These are phyloP conservation scores for Frankliniella intonsa DNA, from an alignment of 2,888 invertebrate genomes.

Conservation along the genomic window DNA sequence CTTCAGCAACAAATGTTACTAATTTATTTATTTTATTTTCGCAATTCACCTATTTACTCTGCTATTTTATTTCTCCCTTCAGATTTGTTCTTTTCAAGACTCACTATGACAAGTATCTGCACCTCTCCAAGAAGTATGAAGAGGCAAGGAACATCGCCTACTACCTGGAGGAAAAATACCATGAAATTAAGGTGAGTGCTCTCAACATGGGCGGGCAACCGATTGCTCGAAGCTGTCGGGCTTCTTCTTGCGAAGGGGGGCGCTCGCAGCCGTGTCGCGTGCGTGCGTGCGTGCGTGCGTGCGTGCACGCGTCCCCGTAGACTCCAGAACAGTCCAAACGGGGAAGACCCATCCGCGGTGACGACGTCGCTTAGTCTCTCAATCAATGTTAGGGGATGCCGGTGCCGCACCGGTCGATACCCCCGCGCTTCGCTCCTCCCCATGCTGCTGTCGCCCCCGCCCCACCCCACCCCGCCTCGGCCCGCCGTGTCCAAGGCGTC, in stretches of 20 bases:
- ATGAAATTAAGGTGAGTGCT: constrained; percentile 57
- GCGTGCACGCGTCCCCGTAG: not conserved
- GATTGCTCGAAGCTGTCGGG: too few relatives aligned
- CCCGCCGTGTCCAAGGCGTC: too few relatives aligned
- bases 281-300: not conserved
- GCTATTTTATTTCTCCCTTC: constrained; percentile 39
- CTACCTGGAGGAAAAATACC: constrained; percentile 60
- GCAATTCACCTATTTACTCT: constrained; percentile 33
- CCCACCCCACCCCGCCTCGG: too few relatives aligned
- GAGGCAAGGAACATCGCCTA: constrained; percentile 58
- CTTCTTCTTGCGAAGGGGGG: too few relatives aligned
- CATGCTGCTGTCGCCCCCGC: too few relatives aligned
- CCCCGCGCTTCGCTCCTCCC: too few relatives aligned
- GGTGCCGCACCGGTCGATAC: too few relatives aligned
- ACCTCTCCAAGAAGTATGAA: constrained; percentile 58
- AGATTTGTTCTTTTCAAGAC: constrained; percentile 60
- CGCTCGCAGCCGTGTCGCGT: not conserved
- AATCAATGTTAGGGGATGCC: too few relatives aligned
- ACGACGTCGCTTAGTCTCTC: too few relatives aligned
- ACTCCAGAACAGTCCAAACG: not conserved
- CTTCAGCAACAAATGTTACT: constrained; percentile 1
- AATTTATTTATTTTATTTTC: constrained; percentile 5
- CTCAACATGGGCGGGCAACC: too few relatives aligned
- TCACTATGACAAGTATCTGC: constrained; percentile 59
- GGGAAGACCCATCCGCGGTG: too few relatives aligned